phyloP scores from a whole-genome alignment of 1,140 invertebrate genomes.

The Megalonaias nervosa region DNA sequence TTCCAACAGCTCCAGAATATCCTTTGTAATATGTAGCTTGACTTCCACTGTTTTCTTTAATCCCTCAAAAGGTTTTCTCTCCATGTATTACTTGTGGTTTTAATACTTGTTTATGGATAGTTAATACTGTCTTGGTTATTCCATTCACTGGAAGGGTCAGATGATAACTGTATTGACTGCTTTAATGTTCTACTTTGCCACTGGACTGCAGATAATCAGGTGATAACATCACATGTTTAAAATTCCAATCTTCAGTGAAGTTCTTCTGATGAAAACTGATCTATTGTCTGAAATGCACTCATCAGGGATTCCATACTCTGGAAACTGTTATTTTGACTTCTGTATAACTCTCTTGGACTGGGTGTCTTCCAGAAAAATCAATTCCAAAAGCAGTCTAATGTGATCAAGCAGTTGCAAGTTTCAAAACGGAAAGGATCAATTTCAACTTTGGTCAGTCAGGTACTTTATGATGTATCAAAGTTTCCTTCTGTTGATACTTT shows the following conservation, averaged over 20 bases:
- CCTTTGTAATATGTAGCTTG: too few species aligned
- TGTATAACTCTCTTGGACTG: neutral
- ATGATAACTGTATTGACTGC: slow-evolving; percentile 10
- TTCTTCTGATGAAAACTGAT: slow-evolving; percentile 66
- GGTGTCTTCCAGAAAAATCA: slow-evolving; percentile 12
- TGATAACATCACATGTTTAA: slow-evolving; percentile 26
- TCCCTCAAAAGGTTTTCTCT: too few species aligned
- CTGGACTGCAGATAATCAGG: slow-evolving; percentile 38
- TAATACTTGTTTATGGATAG: too few species aligned
- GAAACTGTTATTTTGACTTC: slow-evolving; percentile 15
- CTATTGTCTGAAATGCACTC: slow-evolving; percentile 70
- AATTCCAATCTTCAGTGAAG: slow-evolving; percentile 4
- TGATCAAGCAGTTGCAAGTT: slow-evolving; percentile 32
- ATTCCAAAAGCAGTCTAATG: slow-evolving; percentile 38
- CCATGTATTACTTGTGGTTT: too few species aligned
- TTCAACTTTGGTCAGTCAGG: slow-evolving; percentile 22
- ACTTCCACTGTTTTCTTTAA: too few species aligned
- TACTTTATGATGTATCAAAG: slow-evolving; percentile 10
- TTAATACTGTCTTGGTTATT: too few species aligned
- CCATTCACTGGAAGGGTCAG: slow-evolving; percentile 10
- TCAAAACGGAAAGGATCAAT: slow-evolving; percentile 36
- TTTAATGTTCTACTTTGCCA: slow-evolving; percentile 43
- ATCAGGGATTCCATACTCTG: slow-evolving; percentile 29
- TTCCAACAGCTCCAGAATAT: too few species aligned
- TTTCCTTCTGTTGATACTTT: slow-evolving; percentile 7